These are phyloP conservation scores for Sialia sialis DNA, from an alignment of 2,113 vertebrate species.

Conservation along the genomic window DNA sequence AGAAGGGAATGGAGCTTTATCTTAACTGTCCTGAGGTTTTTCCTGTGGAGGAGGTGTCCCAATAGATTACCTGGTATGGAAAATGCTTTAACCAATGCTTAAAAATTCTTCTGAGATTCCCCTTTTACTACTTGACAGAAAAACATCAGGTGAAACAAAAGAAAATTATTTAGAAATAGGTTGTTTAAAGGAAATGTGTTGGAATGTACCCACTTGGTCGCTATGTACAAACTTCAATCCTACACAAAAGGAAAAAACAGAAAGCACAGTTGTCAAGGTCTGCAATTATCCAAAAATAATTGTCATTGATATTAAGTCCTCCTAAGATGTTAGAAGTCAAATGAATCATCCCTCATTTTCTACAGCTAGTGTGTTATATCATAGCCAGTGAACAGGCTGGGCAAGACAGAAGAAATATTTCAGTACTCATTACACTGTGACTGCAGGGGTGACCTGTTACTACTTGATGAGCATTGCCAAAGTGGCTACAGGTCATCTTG, in stretches of 20 bases:
- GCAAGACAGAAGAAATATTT: neutral
- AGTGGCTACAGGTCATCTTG: neutral
- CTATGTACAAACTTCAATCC: neutral
- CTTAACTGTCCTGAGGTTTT: neutral
- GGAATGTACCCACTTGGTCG: neutral
- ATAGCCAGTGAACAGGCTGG: neutral
- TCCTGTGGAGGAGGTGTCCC: neutral
- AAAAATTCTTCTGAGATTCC: neutral
- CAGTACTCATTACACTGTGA: neutral
- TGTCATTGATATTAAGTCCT: neutral
- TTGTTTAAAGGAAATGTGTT: neutral
- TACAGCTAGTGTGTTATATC: neutral
- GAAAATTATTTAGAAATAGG: neutral
- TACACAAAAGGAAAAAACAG: neutral
- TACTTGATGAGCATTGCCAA: neutral
- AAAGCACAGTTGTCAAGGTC: neutral
- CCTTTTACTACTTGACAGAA: neutral
- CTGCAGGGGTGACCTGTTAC: neutral
- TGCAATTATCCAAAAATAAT: neutral
- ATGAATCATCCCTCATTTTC: neutral
- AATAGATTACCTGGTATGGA: neutral
- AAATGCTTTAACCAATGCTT: neutral
- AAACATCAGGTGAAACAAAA: neutral
- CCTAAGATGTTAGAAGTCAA: neutral
- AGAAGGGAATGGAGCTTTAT: neutral